phyloP scores from a whole-genome alignment of 2,113 vertebrate genomes.

The Mesitornis unicolor region DNA sequence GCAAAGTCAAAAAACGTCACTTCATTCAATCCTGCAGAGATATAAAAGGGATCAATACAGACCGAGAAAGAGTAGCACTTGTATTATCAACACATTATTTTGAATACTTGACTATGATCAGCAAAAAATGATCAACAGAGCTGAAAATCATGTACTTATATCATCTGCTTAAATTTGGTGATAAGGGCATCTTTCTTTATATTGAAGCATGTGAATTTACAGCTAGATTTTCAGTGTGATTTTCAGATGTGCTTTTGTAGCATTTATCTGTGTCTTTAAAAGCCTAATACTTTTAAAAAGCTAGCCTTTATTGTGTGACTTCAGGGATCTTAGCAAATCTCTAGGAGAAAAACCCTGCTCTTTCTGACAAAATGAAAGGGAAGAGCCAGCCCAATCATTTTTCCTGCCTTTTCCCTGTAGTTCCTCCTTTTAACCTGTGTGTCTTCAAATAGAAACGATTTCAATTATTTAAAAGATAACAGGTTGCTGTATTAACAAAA shows the following conservation, averaged over 20 bases:
- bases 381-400: neutral
- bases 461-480: neutral
- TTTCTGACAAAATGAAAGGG: neutral
- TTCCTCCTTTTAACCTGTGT: neutral
- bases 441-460: neutral
- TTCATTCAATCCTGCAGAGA: neutral
- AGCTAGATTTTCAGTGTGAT: neutral
- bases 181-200: neutral
- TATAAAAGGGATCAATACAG: neutral
- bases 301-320: neutral
- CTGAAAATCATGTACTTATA: neutral
- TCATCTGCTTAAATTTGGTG: neutral
- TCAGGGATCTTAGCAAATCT: neutral
- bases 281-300: neutral
- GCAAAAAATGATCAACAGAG: neutral
- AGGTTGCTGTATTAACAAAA: neutral
- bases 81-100: neutral
- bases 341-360: neutral
- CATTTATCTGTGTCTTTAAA: neutral
- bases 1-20: neutral
- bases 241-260: neutral
- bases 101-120: neutral
- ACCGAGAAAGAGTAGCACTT: neutral
- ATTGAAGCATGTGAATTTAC: neutral
- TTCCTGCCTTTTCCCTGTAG: neutral